phyloP scores from a whole-genome alignment of 2,113 vertebrate species.

The Muscicapa adusta region DNA sequence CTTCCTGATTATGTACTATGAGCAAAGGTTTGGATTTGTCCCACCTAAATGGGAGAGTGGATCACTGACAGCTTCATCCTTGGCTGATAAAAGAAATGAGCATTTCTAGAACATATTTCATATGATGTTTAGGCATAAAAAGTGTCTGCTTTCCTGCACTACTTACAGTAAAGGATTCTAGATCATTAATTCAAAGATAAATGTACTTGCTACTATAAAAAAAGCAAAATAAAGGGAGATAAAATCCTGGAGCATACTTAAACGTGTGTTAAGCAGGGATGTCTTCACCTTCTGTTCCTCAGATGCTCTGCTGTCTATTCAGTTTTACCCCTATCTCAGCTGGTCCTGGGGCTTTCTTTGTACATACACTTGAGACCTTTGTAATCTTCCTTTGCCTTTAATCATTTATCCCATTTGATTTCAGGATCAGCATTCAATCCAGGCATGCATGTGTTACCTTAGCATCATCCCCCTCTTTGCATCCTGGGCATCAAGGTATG shows the following conservation, averaged over 20 bases:
- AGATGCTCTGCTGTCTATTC: background rate
- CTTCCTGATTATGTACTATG: background rate
- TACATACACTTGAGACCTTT: background rate
- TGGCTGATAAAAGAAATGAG: fast-evolving
- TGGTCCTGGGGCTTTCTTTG: background rate
- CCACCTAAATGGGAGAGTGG: background rate
- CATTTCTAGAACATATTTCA: background rate
- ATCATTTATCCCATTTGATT: background rate
- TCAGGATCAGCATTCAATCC: background rate
- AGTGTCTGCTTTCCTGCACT: background rate
- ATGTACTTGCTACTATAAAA: background rate
- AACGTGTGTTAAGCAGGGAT: background rate
- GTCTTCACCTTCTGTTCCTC: background rate
- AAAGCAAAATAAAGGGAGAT: background rate
- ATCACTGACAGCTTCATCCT: background rate
- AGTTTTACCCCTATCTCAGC: background rate
- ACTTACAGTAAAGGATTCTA: background rate
- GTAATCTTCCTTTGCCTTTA: background rate
- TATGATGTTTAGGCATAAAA: background rate
- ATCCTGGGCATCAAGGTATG: background rate
- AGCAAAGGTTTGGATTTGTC: background rate
- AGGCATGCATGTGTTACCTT: background rate
- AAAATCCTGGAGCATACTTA: background rate
- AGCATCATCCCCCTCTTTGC: background rate
- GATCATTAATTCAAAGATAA: background rate